Base-by-base conservation (phyloP, 2,797 vertebrate genomes). In the Megalops cyprinoides region DNA sequence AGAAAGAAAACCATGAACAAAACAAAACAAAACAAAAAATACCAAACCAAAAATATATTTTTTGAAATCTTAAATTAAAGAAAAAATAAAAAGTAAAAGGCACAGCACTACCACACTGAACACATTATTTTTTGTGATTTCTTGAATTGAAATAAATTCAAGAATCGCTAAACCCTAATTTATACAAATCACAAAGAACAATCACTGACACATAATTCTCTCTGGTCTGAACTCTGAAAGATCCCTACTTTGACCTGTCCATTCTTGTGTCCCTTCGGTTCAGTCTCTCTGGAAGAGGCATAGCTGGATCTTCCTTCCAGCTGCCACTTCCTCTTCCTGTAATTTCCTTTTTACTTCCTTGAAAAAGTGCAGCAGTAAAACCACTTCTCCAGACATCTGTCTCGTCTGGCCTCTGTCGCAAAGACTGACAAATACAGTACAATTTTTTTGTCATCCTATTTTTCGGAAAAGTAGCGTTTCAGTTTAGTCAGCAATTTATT, bases 31-130 rank as follows among this genome's bases (percentile, higher is more conserved):
- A 86, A 65, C 60, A 86, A 42, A 82, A 78, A 85, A 83, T 85
- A 90, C 28, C 62, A 69, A 69, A 42, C 34, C 14, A 69, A 69
- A 69, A 39, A 53, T 60, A 28, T 60, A 60, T 23, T n/a, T 37
- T 49, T 69, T 89, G 89, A 92, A 90, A 91, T 88, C 94, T 93
- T 92, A 92, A 92, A 92, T 93, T 91, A 90, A 80, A 86, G 89
- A 91, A 92, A 89, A n/a, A n/a, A n/a, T n/a, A n/a, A n/a, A 89
- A 88, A 93, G 78, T 89, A 94, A 92, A 98, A 98, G 96, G 97
- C 97, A 98, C 96, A 92, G 95, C 94, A 97, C 95, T 93, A 95
- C 93, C 92, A 92, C 89, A 91, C 95, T 92, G 93, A 90, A 92
- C 95, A 96, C 93, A 92, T 87, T 91, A 91, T 81, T n/a, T n/a